Evolutionary conservation across 35 echinoderm and acorn worm genomes (phyloP).

Genomic region (Heliocidaris erythrogramma): DNA sequence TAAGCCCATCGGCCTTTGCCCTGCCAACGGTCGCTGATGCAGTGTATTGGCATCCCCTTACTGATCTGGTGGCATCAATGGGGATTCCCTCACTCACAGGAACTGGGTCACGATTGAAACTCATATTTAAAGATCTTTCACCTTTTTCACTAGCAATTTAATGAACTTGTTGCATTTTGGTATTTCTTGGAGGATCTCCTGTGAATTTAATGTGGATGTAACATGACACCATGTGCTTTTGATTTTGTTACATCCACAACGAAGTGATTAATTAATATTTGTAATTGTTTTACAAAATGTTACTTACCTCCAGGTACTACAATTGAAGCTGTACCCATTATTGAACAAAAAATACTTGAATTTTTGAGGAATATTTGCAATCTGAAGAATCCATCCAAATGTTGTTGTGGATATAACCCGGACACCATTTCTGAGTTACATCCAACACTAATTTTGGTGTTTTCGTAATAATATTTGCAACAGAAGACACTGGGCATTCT

Average conservation of each 20-base stretch:
- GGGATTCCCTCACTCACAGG: background rate
- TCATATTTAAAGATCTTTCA: background rate
- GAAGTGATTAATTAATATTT: background rate
- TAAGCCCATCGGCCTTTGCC: background rate
- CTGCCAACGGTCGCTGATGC: background rate
- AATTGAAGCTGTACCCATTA: no score
- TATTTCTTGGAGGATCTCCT: background rate
- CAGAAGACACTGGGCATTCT: no score
- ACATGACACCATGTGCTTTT: background rate
- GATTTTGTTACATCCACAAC: background rate
- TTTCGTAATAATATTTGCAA: no score
- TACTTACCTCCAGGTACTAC: background rate
- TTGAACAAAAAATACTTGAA: no score
- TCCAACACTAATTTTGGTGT: no score
- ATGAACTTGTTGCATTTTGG: background rate
- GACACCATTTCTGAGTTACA: no score
- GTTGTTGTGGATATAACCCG: no score
- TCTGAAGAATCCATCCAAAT: no score
- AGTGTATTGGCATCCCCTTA: slow-evolving; percentile 15
- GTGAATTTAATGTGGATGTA: background rate
- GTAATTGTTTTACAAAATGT: background rate
- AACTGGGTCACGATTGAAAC: background rate
- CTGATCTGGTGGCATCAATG: background rate
- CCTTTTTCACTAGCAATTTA: background rate
- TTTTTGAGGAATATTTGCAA: no score